A percentile compares a stretch with the other conserved stretches of the same genome.
These are phyloP conservation scores for Tachysurus fulvidraco DNA, from an alignment of 2,113 vertebrate genomes.

Conservation along the genomic window DNA sequence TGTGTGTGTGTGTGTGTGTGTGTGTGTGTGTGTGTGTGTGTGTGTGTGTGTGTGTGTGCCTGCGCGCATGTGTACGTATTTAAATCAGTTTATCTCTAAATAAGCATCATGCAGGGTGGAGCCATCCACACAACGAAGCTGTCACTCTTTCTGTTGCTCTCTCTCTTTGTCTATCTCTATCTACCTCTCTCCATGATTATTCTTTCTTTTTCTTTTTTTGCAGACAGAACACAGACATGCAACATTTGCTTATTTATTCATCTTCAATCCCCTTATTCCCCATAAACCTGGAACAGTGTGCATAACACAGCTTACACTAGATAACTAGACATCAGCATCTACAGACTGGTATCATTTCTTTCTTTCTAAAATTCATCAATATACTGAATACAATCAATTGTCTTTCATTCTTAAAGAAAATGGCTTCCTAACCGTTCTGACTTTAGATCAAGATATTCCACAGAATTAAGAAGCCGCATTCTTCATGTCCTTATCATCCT, in stretches of 20 bases:
- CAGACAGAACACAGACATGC: not conserved
- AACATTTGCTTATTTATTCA: not conserved
- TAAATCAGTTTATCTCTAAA: constrained; percentile 26
- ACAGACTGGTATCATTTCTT: not conserved
- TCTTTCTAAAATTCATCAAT: not conserved
- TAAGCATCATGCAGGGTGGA: constrained; percentile 41
- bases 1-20: too few relatives aligned
- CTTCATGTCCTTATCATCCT: not conserved
- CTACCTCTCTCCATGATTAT: not conserved
- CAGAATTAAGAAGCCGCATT: not conserved
- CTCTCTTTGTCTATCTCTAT: not conserved
- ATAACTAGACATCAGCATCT: not conserved
- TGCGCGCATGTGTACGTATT: not conserved
- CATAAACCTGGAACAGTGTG: not conserved
- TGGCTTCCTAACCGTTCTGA: not conserved
- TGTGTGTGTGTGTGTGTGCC: constrained; percentile 27
- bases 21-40: too few relatives aligned
- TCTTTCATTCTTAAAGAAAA: not conserved
- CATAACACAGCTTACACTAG: not conserved
- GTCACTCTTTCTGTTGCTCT: not conserved
- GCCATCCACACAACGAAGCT: not conserved
- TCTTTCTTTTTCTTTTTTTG: not conserved
- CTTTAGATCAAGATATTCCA: not conserved
- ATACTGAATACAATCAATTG: not conserved
- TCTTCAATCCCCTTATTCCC: not conserved